These are phyloP conservation scores for western clawed frog (Xenopus tropicalis) DNA, from an alignment of 2,113 vertebrate genomes.

Conservation along the genomic window UCB_Xtro_10.0 CM004446.2:9010001-9010500, in stretches of 20 bases:
- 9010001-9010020: too few relatives aligned
- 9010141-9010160: background rate
- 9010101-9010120: background rate
- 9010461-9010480: too few relatives aligned
- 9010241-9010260: slow-evolving; percentile 11
- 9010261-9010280: slow-evolving; percentile 23
- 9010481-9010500: too few relatives aligned
- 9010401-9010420: too few relatives aligned
- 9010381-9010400: background rate
- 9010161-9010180: slow-evolving; percentile 30
- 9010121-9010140: slow-evolving; percentile 9
- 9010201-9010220: slow-evolving; percentile 24
- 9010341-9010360: background rate
- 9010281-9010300: background rate
- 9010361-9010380: background rate
- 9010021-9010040: too few relatives aligned
- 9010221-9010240: slow-evolving; percentile 14
- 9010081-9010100: too few relatives aligned
- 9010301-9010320: background rate
- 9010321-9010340: background rate
- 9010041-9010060: too few relatives aligned
- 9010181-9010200: background rate
- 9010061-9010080: too few relatives aligned
- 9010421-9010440: too few relatives aligned
- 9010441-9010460: too few relatives aligned